phyloP scores from a whole-genome alignment of 1,140 invertebrate species.

The Grapholita molesta region DNA sequence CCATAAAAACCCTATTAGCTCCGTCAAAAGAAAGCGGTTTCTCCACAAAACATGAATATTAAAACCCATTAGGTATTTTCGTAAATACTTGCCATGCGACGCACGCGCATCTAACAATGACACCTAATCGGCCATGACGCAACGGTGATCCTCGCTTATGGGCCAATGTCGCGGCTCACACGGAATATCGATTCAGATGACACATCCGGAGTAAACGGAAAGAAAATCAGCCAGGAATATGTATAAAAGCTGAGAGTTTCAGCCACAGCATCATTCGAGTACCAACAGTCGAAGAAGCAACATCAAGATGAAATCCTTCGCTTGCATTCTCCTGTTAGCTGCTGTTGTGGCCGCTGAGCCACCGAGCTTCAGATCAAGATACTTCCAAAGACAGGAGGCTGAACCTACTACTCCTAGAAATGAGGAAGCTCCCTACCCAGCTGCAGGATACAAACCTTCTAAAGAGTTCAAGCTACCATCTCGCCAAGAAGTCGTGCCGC shows the following conservation, averaged over 20 bases:
- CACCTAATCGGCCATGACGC: constrained; percentile 65
- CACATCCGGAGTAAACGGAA: constrained; percentile 64
- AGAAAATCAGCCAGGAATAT: constrained; percentile 37
- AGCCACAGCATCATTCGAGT: constrained; percentile 61
- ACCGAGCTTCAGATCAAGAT: constrained; percentile 45
- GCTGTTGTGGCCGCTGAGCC: constrained; percentile 55
- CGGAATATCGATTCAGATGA: constrained; percentile 67
- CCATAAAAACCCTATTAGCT: constrained; percentile 46
- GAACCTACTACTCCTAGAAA: constrained; percentile 24
- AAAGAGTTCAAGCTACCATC: constrained; percentile 63
- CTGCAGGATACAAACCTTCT: constrained; percentile 61
- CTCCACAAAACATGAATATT: constrained; percentile 64
- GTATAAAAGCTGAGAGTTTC: constrained; percentile 53
- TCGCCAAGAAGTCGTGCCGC: constrained; percentile 49
- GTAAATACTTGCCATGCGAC: constrained; percentile 44
- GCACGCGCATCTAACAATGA: constrained; percentile 60
- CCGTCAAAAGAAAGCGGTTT: constrained; percentile 60
- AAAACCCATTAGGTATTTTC: constrained; percentile 55
- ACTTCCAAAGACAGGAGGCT: constrained; percentile 48
- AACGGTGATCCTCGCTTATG: constrained; percentile 60
- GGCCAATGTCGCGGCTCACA: constrained; percentile 68
- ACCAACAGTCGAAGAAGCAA: constrained; percentile 48
- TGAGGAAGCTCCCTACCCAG: constrained; percentile 57
- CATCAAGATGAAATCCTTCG: constrained; percentile 53
- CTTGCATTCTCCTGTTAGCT: constrained; percentile 49